A percentile compares a stretch with the other conserved stretches of the same genome.
Conservation (phyloP, 1,140 invertebrate species). For the Caenorhabditis briggsae region DNA sequence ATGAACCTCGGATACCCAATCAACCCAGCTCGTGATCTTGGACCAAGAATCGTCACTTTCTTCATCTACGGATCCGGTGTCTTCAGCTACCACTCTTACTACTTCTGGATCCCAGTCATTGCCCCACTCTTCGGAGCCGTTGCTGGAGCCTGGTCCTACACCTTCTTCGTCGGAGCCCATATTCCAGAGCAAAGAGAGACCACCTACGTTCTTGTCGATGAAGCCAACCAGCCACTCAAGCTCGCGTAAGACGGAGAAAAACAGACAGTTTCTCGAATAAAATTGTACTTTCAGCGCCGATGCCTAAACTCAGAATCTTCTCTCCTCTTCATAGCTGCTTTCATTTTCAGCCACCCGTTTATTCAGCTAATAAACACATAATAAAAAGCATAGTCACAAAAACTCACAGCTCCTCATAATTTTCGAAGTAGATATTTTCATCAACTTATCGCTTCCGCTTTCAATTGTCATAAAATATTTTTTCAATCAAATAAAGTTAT, state of each 20-base stretch:
- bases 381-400: constrained; percentile 6
- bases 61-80: constrained; percentile 63
- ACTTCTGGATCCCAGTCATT: constrained; percentile 67
- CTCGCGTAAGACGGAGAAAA: constrained; percentile 14
- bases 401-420: background rate
- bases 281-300: background rate
- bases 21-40: constrained; percentile 69
- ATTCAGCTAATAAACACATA: background rate
- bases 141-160: constrained; percentile 66
- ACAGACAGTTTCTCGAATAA: too few species aligned
- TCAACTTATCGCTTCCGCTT: background rate
- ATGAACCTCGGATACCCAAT: constrained; percentile 66
- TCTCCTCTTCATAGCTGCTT: constrained; percentile 2
- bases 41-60: constrained; percentile 64
- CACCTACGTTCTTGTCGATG: constrained; percentile 43
- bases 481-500: too few species aligned
- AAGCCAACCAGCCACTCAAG: constrained; percentile 51
- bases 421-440: background rate
- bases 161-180: constrained; percentile 66
- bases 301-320: background rate
- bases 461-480: background rate
- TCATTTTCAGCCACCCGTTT: background rate
- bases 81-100: constrained; percentile 59
- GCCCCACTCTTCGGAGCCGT: constrained; percentile 64
- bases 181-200: constrained; percentile 58